These are phyloP conservation scores for Rhinatrema bivittatum DNA, from an alignment of 2,797 vertebrate genomes.

Conservation along the genomic window DNA sequence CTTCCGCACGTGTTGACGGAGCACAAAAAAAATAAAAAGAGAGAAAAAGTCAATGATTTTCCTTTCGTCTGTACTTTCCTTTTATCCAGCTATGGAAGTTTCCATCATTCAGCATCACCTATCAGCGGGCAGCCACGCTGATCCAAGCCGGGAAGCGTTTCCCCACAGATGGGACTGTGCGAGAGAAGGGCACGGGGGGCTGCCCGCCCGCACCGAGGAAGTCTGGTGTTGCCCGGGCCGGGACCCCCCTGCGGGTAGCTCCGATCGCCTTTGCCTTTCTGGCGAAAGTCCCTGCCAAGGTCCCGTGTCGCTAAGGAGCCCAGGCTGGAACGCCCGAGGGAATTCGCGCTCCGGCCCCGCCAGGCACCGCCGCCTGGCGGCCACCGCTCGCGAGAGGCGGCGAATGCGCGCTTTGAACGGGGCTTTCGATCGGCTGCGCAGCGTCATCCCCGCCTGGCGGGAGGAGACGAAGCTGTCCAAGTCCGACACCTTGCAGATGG, in stretches of 20 bases:
- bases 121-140: not conserved
- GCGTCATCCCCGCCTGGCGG: slow-evolving; percentile 65
- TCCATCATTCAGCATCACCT: not conserved
- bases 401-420: slow-evolving; percentile 68
- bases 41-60: too few species aligned
- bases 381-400: slow-evolving; percentile 67
- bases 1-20: not conserved
- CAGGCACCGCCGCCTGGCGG: slow-evolving; percentile 56
- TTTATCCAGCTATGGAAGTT: not conserved
- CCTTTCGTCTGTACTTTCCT: not conserved
- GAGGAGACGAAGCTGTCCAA: slow-evolving; percentile 67
- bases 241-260: too few species aligned
- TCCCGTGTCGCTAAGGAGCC: too few species aligned
- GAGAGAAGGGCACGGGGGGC: too few species aligned
- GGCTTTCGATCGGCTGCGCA: slow-evolving; percentile 68
- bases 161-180: too few species aligned
- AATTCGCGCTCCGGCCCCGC: not conserved
- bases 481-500: slow-evolving; percentile 70
- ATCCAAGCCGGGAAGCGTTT: not conserved
- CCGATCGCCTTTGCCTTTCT: too few species aligned
- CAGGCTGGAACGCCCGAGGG: not conserved
- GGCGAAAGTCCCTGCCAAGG: too few species aligned
- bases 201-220: too few species aligned
- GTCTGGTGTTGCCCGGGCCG: too few species aligned
- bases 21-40: too few species aligned